Evolutionary conservation across 2,888 invertebrate species (phyloP), one percentile per base, ranked within the genome.

Genomic region (Drosophila antonietae): DNA sequence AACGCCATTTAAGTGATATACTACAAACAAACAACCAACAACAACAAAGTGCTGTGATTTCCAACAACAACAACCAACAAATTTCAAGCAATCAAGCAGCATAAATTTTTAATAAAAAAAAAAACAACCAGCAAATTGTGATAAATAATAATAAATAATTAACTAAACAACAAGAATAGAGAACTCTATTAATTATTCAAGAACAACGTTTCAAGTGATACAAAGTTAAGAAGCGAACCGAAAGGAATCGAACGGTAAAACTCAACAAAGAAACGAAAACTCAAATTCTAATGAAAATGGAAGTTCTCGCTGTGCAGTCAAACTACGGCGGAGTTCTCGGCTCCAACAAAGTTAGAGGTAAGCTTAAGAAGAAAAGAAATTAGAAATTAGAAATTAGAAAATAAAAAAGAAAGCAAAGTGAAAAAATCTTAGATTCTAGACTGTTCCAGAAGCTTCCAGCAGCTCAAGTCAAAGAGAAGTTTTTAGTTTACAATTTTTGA

Each of bases 1-100:
- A 90, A 88, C 89, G 89, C 89, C 90, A 89, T 89, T 82, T 77
- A 90, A 90, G 89, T 89, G 90, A 88, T 89, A 90, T 67, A 78
- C 77, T 75, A 81, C 73, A 69, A 74, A 18, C 43, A 46, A 71
- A 71, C 70, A 68, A 51, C 64, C 64, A 80, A 80, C 72, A 78
- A 75, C 71, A 79, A 84, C 80, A 86, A 88, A 85, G 89, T 89
- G 89, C 89, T 89, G 89, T 89, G 89, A 89, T 89, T 90, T 89
- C 83, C 83, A 77, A 90, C 69, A 89, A 90, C 67, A 72, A 73
- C 63, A 69, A 73, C 69, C 56, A 76, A 73, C 66, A 72, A 72
- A 64, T 78, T 74, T 67, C 53, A 88, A 85, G 81, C 84, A 84
- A 88, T 88, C 88, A 84, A 84, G 69, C 73, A 83, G 74, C 68